Base-by-base conservation (phyloP, 2,888 invertebrate genomes). In the Ctenicera cuprea region DNA sequence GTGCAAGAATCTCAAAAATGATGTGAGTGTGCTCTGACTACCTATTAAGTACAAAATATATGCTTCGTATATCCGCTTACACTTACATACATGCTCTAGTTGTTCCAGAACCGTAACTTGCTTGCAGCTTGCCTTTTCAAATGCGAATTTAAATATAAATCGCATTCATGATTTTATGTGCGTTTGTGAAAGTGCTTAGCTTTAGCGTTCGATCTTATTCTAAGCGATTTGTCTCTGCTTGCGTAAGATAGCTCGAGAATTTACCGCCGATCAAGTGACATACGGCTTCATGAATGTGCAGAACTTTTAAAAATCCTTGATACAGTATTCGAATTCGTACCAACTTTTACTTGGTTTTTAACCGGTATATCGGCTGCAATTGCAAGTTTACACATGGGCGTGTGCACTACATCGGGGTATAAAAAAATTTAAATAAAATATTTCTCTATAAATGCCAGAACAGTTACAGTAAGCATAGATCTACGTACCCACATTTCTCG, bases 1-100 rank as follows among this genome's bases (percentile, higher is more conserved):
- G 59, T 59, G 59, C 59, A 59, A 20, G 59, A 59, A 59, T 59
- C 59, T 38, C 18, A 8, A 59, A 38, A 38, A 52, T 30, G 12
- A 52, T 52, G 8, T 52, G 22, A 3, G 26, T 52, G 30, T 14
- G 26, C 26, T n/a, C 26, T 7, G 26, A 52, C 22, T 52, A 30
- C 52, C n/a, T 52, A 52, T 52, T 52, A 52, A 41, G 9, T 45
- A 16, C 45, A 45, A 9, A 16, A n/a, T n/a, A n/a, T n/a, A 43
- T 43, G 14, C 45, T 14, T 45, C 7, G n/a, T 3, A 8, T 38
- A 8, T 54, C 5, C 26, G 54, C 3, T 3, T 50, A 12, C 26
- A 26, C 26, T 26, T 7, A 20, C 22, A 16, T 22, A 9, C 50
- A 12, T 54, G 54, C 26, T 54, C 54, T 9, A 54, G 30, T 54